A percentile compares a stretch with the other conserved stretches of the same genome.
These are phyloP conservation scores for Pogoniulus pusillus DNA, from an alignment of 2,797 vertebrate genomes.

Conservation along the genomic window DNA sequence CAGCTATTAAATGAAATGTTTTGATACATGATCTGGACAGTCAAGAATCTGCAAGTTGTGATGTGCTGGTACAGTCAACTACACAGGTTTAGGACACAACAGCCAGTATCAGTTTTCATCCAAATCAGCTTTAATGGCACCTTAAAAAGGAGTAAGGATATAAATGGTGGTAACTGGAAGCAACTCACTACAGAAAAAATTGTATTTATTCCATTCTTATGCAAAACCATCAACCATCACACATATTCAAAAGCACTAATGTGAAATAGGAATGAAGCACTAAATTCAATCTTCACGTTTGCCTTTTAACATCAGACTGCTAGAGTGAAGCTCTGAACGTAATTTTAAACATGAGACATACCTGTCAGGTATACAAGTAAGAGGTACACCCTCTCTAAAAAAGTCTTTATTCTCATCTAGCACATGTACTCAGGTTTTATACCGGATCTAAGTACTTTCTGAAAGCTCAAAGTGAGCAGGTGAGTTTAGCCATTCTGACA, in stretches of 20 bases:
- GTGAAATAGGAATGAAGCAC: neutral
- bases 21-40: neutral
- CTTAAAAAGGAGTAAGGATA: neutral
- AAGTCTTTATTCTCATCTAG: neutral
- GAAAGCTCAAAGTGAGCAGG: neutral
- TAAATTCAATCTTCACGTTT: neutral
- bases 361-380: neutral
- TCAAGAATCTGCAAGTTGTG: neutral
- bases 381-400: neutral
- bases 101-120: neutral
- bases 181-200: neutral
- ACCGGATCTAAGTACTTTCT: neutral
- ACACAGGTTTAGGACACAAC: neutral
- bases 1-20: neutral
- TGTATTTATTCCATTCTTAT: constrained; percentile 25
- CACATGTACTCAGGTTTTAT: neutral
- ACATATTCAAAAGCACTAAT: neutral
- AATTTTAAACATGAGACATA: neutral
- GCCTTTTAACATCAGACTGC: neutral
- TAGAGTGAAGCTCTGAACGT: neutral
- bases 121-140: neutral
- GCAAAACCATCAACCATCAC: neutral
- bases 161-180: neutral
- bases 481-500: neutral
- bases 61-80: neutral